Evolutionary conservation across 2,797 vertebrate species (phyloP).

Genomic region (Serranus cabrilla): DNA sequence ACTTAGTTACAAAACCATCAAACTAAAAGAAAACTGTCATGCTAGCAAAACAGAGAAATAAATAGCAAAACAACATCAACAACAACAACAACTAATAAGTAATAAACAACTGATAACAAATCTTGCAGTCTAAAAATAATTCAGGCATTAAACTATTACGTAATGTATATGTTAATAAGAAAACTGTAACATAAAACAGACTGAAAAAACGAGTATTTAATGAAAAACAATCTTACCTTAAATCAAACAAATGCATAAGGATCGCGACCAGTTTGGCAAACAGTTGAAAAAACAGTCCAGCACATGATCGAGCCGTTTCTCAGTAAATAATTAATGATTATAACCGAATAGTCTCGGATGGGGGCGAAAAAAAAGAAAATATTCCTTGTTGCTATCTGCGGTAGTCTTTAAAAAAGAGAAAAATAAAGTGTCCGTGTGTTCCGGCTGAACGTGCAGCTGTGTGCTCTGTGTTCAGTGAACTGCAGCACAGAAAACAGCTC

Average conservation of each 20-base stretch:
- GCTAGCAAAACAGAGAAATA: background rate
- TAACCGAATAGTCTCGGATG: background rate
- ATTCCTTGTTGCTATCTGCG: background rate
- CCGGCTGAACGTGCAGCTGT: background rate
- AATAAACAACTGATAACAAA: too few species aligned
- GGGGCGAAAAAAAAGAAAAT: background rate
- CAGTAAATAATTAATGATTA: slow-evolving; percentile 2
- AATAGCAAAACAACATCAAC: too few species aligned
- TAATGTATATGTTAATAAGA: background rate
- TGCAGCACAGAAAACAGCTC: slow-evolving; percentile 61
- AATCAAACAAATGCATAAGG: slow-evolving; percentile 59
- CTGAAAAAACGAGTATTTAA: background rate
- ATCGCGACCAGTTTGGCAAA: slow-evolving; percentile 14
- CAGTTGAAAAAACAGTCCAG: slow-evolving; percentile 8
- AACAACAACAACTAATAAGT: too few species aligned
- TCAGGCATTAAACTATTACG: background rate
- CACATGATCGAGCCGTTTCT: slow-evolving; percentile 11
- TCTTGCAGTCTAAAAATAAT: background rate
- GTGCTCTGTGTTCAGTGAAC: slow-evolving; percentile 42
- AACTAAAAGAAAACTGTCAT: background rate
- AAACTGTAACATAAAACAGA: background rate
- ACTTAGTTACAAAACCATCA: background rate
- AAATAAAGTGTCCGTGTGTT: background rate
- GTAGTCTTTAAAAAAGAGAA: background rate
- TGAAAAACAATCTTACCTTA: slow-evolving; percentile 70